A percentile compares a stretch with the other conserved stretches of the same genome.
Conservation (phyloP, 2,888 invertebrate genomes). For the Drosophila conformis region DNA sequence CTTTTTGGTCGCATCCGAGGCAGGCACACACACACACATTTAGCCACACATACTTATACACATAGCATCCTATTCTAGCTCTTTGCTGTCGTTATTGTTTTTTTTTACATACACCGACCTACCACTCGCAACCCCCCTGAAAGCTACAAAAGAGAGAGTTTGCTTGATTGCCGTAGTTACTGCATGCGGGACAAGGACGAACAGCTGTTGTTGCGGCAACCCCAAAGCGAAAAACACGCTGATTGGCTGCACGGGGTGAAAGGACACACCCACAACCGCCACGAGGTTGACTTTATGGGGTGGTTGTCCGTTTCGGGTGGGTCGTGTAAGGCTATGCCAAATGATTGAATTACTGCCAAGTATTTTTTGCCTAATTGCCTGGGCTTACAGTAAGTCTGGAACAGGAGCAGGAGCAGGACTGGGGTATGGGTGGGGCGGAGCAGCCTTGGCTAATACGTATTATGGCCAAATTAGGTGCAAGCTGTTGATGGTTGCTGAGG, state of each 20-base stretch:
- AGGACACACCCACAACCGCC: slow-evolving; percentile 50
- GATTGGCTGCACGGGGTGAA: slow-evolving; percentile 51
- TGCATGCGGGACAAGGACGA: slow-evolving; percentile 55
- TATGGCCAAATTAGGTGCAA: slow-evolving; percentile 45
- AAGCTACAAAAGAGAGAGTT: not conserved
- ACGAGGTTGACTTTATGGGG: slow-evolving; percentile 10
- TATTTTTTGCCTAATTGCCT: slow-evolving; percentile 74
- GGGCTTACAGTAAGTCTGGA: slow-evolving; percentile 29
- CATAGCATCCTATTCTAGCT: slow-evolving; percentile 24
- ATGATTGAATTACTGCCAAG: slow-evolving; percentile 80
- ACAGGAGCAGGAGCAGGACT: not conserved
- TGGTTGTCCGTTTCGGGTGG: slow-evolving; percentile 26
- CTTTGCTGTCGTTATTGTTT: slow-evolving; percentile 46
- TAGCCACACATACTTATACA: slow-evolving; percentile 11
- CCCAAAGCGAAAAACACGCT: slow-evolving; percentile 30
- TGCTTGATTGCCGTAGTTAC: not conserved
- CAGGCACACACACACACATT: slow-evolving; percentile 10
- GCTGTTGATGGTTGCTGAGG: slow-evolving; percentile 25
- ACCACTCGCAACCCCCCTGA: not conserved
- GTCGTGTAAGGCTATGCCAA: slow-evolving; percentile 62
- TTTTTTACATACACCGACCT: slow-evolving; percentile 18
- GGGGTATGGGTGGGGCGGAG: not conserved
- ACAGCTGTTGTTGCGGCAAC: slow-evolving; percentile 43
- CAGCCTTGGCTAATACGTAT: slow-evolving; percentile 31
- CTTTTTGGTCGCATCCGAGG: slow-evolving; percentile 71